phyloP scores from a whole-genome alignment of 2,797 vertebrate genomes.

The Chloroceryle inda region DNA sequence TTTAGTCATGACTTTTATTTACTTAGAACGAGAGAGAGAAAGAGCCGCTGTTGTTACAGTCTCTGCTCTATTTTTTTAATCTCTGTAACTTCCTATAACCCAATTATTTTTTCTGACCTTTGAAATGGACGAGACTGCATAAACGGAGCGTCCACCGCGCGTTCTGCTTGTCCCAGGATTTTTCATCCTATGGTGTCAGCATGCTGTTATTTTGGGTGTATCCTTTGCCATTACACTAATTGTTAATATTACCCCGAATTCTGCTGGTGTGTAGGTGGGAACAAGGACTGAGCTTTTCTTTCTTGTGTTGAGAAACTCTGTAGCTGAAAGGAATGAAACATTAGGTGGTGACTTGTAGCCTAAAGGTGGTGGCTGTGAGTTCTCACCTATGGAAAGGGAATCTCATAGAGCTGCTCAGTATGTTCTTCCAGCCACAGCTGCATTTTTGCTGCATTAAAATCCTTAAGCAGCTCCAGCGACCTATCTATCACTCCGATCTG shows the following conservation, averaged over 20 bases:
- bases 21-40: neutral
- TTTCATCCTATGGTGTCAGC: neutral
- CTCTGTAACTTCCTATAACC: conserved; percentile 20
- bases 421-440: conserved; percentile 2
- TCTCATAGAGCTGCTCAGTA: neutral
- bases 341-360: neutral
- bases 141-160: neutral
- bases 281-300: neutral
- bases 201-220: conserved; percentile 13
- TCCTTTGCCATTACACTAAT: neutral
- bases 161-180: neutral
- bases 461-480: neutral
- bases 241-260: neutral
- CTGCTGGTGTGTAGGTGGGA: neutral
- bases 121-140: neutral
- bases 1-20: conserved; percentile 51
- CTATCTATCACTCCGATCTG: neutral
- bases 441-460: neutral
- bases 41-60: conserved; percentile 39
- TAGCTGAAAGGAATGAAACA: neutral
- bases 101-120: neutral
- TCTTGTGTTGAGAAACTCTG: neutral
- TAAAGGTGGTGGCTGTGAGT: neutral
- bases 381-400: conserved; percentile 1
- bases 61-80: conserved; percentile 29